Percentiles rank a stretch among this genome's conserved stretches.
These are phyloP conservation scores for Willowsia nigromaculata DNA, from an alignment of 2,888 invertebrate genomes.

Conservation along the genomic window DNA sequence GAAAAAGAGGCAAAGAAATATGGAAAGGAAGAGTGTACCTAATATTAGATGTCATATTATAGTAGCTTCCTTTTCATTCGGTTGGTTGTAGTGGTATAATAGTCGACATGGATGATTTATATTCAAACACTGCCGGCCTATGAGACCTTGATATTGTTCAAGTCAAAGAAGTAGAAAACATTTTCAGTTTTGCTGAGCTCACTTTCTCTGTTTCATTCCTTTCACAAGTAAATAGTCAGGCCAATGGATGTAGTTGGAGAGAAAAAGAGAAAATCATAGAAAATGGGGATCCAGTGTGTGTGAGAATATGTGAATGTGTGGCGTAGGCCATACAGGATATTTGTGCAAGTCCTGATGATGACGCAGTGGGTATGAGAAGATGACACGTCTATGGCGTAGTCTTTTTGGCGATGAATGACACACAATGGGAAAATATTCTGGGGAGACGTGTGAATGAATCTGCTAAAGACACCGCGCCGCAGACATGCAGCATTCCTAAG, in stretches of 20 bases:
- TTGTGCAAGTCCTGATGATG: conserved; percentile 3
- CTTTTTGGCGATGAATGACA: conserved; percentile 52
- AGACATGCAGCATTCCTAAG: background rate
- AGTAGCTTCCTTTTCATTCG: background rate
- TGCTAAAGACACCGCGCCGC: background rate
- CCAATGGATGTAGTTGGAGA: background rate
- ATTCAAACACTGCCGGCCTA: conserved; percentile 46
- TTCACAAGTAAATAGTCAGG: background rate
- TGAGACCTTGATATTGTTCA: conserved; percentile 66
- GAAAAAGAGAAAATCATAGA: background rate
- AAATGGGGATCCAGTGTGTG: background rate
- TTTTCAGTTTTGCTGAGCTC: conserved; percentile 51
- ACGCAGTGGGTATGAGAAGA: background rate
- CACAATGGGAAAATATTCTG: conserved; percentile 40
- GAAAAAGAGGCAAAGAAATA: conserved; percentile 14
- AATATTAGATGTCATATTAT: background rate
- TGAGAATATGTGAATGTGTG: background rate
- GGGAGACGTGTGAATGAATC: conserved; percentile 9
- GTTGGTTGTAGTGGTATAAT: background rate
- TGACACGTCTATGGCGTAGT: conserved; percentile 2
- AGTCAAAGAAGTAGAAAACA: conserved; percentile 54
- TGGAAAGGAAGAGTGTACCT: conserved; percentile 9
- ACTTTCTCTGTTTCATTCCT: conserved; percentile 50
- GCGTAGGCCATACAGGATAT: conserved; percentile 17
- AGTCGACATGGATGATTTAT: conserved; percentile 50